Base-by-base conservation (phyloP, 2,113 vertebrate species). In the Turnix velox region DNA sequence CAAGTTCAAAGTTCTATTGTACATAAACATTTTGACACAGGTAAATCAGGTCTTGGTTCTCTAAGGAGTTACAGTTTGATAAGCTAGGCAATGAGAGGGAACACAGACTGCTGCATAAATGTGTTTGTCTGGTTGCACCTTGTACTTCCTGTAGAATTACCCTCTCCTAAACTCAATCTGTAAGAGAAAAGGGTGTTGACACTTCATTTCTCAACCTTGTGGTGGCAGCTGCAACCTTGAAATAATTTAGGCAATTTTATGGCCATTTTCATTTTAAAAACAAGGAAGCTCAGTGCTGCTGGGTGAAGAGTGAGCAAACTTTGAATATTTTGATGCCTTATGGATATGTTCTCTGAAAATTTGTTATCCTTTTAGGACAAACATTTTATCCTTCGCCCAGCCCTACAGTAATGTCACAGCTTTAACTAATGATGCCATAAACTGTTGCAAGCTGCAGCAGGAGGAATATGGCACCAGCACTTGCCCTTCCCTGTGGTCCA, bases 81-180 rank as follows among this genome's bases (percentile, higher is more conserved):
- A 68, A 80, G 49, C 19, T 40, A 51, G 17, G 13, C 28, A 69
- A 45, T 11, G 48, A n/a, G 45, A 43, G 51, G 25, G n/a, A 85
- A 18, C 28, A 43, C 0, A 72, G 49, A 43, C 4, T 0, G 5
- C 24, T 69, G 37, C 16, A 35, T 18, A 51, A 55, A 40, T 37
- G 18, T 31, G 10, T 13, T 72, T 74, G 30, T 24, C 10, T 13
- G 25, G 40, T 42, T 74, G 6, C 51, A 67, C 46, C 24, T 19
- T 45, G 7, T 1, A 1, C 52, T 58, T 67, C 10, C 40, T 58
- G 11, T 48, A 58, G 43, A 62, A 71, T 31, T 37, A 19, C 11
- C 10, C 7, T 58, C 42, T 87, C 28, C 57, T 37, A 58, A 93
- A 27, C 14, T 46, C 31, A 45, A 6, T 23, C 42, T 74, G 30